Evolutionary conservation across 2,888 invertebrate genomes (phyloP).

Genomic region (Ferrisia virgata): DNA sequence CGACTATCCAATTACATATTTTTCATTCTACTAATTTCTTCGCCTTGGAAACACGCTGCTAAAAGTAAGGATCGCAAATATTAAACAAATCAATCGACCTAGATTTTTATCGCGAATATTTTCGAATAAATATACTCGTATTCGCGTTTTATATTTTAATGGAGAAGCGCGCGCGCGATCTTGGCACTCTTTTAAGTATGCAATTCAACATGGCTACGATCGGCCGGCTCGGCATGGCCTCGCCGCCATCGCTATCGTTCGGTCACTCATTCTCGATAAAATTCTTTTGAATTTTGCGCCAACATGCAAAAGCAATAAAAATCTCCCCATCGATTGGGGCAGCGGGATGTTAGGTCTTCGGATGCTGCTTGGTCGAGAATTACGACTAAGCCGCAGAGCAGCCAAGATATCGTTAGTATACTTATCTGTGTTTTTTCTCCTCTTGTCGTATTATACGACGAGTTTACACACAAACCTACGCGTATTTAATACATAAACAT

Average conservation of each 20-base stretch:
- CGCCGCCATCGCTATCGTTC: background rate
- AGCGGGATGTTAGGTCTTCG: background rate
- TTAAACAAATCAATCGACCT: background rate
- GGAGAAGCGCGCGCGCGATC: background rate
- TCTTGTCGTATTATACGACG: background rate
- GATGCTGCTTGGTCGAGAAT: background rate
- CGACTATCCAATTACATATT: background rate
- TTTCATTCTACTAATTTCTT: too few relatives aligned
- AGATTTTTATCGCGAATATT: background rate
- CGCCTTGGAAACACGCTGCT: background rate
- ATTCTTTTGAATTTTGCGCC: constrained; percentile 10
- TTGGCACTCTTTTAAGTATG: too few relatives aligned
- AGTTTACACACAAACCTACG: constrained; percentile 8
- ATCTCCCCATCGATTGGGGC: background rate
- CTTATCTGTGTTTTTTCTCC: too few relatives aligned
- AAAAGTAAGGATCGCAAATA: too few relatives aligned
- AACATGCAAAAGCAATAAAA: constrained; percentile 15
- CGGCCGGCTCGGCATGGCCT: background rate
- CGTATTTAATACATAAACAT: background rate
- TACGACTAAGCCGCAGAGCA: background rate
- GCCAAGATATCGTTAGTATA: background rate
- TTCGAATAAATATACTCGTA: background rate
- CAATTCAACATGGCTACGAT: too few relatives aligned
- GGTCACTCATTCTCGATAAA: constrained; percentile 1
- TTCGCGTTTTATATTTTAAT: background rate